These are phyloP conservation scores for Hypomecis atomaria DNA, from an alignment of 2,888 invertebrate genomes.

Conservation along the genomic window DNA sequence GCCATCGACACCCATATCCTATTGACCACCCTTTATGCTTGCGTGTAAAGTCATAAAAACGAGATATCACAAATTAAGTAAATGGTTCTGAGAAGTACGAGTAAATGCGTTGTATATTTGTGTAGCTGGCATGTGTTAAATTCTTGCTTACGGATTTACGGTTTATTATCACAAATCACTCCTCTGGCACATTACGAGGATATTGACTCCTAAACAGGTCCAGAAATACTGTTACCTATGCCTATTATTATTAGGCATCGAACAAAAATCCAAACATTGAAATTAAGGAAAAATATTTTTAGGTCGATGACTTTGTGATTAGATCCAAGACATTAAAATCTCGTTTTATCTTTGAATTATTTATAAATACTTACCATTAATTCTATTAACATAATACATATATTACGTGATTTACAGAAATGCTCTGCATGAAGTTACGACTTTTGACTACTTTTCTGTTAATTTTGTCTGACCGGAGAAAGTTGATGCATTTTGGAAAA, in stretches of 20 bases:
- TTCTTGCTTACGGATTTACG: slow-evolving; percentile 18
- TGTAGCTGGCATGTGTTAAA: slow-evolving; percentile 7
- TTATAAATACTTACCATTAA: slow-evolving; percentile 26
- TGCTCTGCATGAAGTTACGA: slow-evolving; percentile 25
- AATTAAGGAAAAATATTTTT: slow-evolving; percentile 38
- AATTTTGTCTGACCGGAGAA: slow-evolving; percentile 19
- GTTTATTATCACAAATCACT: slow-evolving; percentile 33
- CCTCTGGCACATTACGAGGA: slow-evolving; percentile 53
- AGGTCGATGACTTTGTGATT: slow-evolving; percentile 47
- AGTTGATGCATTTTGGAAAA: slow-evolving; percentile 12
- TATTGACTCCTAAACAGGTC: slow-evolving; percentile 70
- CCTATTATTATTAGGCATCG: slow-evolving; percentile 34
- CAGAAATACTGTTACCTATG: slow-evolving; percentile 58
- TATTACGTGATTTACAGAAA: slow-evolving; percentile 30
- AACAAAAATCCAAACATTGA: slow-evolving; percentile 42
- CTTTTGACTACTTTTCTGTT: slow-evolving; percentile 23
- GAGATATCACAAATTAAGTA: too few relatives aligned
- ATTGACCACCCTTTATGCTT: too few relatives aligned
- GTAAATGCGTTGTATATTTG: slow-evolving; percentile 5
- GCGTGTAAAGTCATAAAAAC: too few relatives aligned
- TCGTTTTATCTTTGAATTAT: slow-evolving; percentile 35
- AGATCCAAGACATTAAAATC: slow-evolving; percentile 26
- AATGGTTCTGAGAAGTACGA: neutral
- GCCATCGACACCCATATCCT: too few relatives aligned
- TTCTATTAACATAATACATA: slow-evolving; percentile 18